These are phyloP conservation scores for Neomorphus geoffroyi DNA, from an alignment of 2,797 vertebrate genomes.

Conservation along the genomic window DNA sequence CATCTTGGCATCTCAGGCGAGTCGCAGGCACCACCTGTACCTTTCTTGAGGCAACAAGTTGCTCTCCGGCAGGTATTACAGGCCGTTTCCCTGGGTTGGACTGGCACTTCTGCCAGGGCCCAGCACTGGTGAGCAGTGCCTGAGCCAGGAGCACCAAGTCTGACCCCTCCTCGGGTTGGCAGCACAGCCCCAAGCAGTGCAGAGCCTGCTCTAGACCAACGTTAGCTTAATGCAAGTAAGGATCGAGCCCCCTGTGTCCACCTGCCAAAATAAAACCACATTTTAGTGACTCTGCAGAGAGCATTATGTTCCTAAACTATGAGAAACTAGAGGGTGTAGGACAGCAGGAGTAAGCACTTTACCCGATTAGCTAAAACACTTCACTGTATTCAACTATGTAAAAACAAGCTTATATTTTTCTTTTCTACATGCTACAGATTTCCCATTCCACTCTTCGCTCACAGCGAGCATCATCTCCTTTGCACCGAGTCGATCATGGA, in stretches of 20 bases:
- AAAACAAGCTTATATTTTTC: neutral
- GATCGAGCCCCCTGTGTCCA: neutral
- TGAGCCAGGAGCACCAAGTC: neutral
- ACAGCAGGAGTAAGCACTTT: neutral
- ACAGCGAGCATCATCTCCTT: neutral
- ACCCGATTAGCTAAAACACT: neutral
- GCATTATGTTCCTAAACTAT: neutral
- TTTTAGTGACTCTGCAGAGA: neutral
- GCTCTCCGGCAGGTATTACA: neutral
- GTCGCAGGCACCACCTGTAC: neutral
- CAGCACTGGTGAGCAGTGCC: neutral
- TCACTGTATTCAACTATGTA: neutral
- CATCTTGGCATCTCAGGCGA: neutral
- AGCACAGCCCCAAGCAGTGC: fast-evolving
- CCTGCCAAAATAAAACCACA: neutral
- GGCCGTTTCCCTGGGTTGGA: neutral
- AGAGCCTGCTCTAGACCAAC: neutral
- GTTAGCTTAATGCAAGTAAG: neutral
- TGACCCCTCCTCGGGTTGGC: neutral
- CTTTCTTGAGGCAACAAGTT: neutral
- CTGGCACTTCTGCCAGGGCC: fast-evolving
- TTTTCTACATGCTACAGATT: neutral
- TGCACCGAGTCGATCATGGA: neutral
- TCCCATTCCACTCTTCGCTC: neutral
- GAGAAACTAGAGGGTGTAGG: neutral